These are phyloP conservation scores for Rotaria macrura DNA, from an alignment of 2,888 invertebrate species.

Conservation along the genomic window DNA sequence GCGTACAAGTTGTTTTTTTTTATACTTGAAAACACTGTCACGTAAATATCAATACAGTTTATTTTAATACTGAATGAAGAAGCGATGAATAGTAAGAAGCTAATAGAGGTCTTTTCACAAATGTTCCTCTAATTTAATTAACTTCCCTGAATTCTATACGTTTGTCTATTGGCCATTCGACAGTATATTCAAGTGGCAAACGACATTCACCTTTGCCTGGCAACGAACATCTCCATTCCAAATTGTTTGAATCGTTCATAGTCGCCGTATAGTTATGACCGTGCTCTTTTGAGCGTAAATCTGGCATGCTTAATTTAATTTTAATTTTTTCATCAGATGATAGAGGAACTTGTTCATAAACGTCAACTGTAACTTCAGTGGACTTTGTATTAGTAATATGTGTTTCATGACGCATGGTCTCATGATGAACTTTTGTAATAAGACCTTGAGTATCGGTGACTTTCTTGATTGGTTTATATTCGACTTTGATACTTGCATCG, in stretches of 20 bases:
- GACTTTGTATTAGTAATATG: not conserved
- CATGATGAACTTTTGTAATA: not conserved
- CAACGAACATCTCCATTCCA: not conserved
- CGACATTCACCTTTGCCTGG: not conserved
- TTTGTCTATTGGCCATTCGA: not conserved
- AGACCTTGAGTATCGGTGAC: not conserved
- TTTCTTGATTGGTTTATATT: slow-evolving; percentile 38
- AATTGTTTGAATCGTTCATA: not conserved
- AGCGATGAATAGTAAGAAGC: too few species aligned
- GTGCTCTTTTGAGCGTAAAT: not conserved
- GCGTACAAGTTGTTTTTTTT: too few species aligned
- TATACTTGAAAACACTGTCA: too few species aligned
- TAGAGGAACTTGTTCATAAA: not conserved
- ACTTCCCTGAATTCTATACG: not conserved
- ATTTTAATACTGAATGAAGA: too few species aligned
- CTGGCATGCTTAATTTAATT: not conserved
- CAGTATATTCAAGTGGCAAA: not conserved
- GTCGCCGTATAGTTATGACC: not conserved
- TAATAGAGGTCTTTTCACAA: too few species aligned
- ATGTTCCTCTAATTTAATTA: too few species aligned
- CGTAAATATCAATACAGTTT: too few species aligned
- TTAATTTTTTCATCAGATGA: not conserved
- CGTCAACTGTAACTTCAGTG: not conserved
- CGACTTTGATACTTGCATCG: slow-evolving; percentile 48
- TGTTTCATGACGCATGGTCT: not conserved